Base-by-base conservation (phyloP, 2,797 vertebrate species). In the Stomatorhinus walkeri region DNA sequence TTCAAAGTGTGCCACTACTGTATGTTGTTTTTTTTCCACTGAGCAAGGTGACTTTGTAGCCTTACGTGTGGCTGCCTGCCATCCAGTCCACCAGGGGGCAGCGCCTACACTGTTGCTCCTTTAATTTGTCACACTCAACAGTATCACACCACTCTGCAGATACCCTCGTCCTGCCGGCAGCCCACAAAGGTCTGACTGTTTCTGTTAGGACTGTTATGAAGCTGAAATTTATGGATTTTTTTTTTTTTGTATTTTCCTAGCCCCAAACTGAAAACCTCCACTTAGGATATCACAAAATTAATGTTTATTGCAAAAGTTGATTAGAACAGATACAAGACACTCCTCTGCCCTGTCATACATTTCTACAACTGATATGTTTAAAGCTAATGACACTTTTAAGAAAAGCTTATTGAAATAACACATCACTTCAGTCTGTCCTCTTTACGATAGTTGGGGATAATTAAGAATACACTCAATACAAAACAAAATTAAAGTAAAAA, bases 1-100 rank as follows among this genome's bases (percentile, higher is more conserved):
- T 24, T 68, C 19, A 40, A 46, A 87, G n/a, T 87, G 87, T 68
- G 87, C 56, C n/a, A 68, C 56, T 87, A 87, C 87, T 87, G 85
- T 87, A 59, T 43, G 56, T 22, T 32, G 32, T 16, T 86, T 54
- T 86, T 87, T 86, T 87, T 59, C 9, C 1, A 36, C 85, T 87
- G 54, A 59, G 19, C 51, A 59, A 56, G 85, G 85, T 87, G 85
- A 87, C 85, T 87, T 87, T 87, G 51, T 56, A 32, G 51, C 79
- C 43, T 86, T 86, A 56, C 16, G 32, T 54, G 28, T 52, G 83
- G 84, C 84, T 85, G 52, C 32, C 85, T 87, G 85, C 51, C 85
- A 56, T 87, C 54, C 85, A 59, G 85, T 40, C 85, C 85, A 59
- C 85, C 52, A 87, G 85, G 85, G 85, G 85, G 85, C 85, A 87